Evolutionary conservation across 53 echinoderm and acorn worm species (phyloP).

Genomic region (Mesocentrotus franciscanus): DNA sequence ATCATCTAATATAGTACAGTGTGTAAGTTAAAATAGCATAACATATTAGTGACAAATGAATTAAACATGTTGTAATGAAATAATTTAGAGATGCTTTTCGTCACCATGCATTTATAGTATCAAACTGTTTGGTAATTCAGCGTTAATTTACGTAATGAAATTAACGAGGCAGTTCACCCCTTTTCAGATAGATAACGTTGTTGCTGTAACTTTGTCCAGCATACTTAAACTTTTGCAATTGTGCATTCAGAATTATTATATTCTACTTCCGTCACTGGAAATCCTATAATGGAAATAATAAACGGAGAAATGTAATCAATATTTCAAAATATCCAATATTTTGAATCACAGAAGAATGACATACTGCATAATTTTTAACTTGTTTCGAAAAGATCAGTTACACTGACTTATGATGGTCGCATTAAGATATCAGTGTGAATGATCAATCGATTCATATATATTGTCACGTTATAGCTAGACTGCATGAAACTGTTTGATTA

Average conservation of each 20-base stretch:
- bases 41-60: no score
- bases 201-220: background rate
- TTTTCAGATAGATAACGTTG: background rate
- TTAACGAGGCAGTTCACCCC: background rate
- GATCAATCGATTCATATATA: background rate
- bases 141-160: no score
- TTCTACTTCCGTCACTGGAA: background rate
- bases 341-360: background rate
- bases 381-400: no score
- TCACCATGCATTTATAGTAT: no score
- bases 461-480: background rate
- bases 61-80: no score
- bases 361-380: background rate
- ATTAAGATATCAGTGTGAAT: background rate
- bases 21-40: no score
- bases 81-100: no score
- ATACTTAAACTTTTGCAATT: background rate
- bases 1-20: no score
- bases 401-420: background rate
- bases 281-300: background rate
- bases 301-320: background rate
- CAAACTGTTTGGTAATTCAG: no score
- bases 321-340: background rate
- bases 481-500: background rate
- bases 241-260: background rate